phyloP scores from a whole-genome alignment of 1,140 invertebrate species.

The Gonatopus flavifemur region DNA sequence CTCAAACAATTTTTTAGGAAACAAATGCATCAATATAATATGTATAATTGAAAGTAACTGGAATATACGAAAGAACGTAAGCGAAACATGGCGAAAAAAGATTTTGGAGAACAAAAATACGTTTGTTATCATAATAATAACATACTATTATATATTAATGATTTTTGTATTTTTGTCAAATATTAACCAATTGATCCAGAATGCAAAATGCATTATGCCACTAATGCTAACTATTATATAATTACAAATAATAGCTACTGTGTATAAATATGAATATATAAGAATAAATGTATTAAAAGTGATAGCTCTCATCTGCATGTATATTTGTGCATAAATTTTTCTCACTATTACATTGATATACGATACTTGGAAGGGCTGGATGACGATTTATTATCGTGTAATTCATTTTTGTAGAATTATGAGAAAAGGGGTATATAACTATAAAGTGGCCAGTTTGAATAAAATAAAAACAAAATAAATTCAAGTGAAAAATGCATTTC shows the following conservation, averaged over 20 bases:
- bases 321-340: too few relatives aligned
- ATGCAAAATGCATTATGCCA: conserved; percentile 43
- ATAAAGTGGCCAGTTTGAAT: too few relatives aligned
- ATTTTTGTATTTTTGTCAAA: conserved; percentile 52
- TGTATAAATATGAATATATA: conserved; percentile 50
- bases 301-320: too few relatives aligned
- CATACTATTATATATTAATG: conserved; percentile 43
- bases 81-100: conserved; percentile 6
- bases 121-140: conserved; percentile 43
- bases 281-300: conserved; percentile 47
- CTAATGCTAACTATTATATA: conserved; percentile 41
- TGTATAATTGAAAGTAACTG: conserved; percentile 30
- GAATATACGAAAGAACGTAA: conserved; percentile 16
- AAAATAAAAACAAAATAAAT: too few relatives aligned
- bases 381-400: too few relatives aligned
- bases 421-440: too few relatives aligned
- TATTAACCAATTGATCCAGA: conserved; percentile 41
- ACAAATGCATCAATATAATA: conserved; percentile 35
- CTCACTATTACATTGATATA: too few relatives aligned
- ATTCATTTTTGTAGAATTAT: too few relatives aligned
- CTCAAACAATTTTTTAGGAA: conserved; percentile 23
- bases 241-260: conserved; percentile 42
- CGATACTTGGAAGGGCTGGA: too few relatives aligned
- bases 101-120: too few relatives aligned
- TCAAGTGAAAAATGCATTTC: too few relatives aligned